These are phyloP conservation scores for Cephalopholis sonnerati DNA, from an alignment of 2,113 vertebrate species.

Conservation along the genomic window DNA sequence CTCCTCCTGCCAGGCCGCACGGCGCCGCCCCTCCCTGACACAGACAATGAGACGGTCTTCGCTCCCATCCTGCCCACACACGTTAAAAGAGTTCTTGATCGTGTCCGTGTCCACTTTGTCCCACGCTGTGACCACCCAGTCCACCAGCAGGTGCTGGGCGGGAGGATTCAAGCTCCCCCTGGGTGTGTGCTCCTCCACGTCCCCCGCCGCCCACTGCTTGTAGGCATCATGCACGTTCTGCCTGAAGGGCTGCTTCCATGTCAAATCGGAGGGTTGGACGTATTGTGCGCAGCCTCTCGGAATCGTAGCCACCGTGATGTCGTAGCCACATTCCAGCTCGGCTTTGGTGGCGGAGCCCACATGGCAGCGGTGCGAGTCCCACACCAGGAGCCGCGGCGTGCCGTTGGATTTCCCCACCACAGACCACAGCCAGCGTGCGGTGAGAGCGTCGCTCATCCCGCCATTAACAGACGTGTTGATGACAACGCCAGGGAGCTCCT, in stretches of 20 bases:
- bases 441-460: background rate
- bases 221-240: background rate
- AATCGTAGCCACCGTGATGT: background rate
- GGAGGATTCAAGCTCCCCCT: too few species aligned
- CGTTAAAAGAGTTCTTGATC: too few species aligned
- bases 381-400: background rate
- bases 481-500: background rate
- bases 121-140: too few species aligned
- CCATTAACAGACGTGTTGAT: background rate
- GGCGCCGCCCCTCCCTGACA: too few species aligned
- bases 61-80: too few species aligned
- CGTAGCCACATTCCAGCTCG: background rate
- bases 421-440: background rate
- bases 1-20: too few species aligned
- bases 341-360: background rate
- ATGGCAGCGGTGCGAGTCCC: conserved; percentile 7
- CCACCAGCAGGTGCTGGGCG: too few species aligned
- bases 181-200: background rate
- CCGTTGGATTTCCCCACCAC: background rate
- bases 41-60: too few species aligned
- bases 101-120: too few species aligned
- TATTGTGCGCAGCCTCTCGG: background rate
- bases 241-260: background rate
- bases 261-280: background rate
- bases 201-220: background rate